phyloP scores from a whole-genome alignment of 2,888 invertebrate genomes.

The Syritta pipiens region DNA sequence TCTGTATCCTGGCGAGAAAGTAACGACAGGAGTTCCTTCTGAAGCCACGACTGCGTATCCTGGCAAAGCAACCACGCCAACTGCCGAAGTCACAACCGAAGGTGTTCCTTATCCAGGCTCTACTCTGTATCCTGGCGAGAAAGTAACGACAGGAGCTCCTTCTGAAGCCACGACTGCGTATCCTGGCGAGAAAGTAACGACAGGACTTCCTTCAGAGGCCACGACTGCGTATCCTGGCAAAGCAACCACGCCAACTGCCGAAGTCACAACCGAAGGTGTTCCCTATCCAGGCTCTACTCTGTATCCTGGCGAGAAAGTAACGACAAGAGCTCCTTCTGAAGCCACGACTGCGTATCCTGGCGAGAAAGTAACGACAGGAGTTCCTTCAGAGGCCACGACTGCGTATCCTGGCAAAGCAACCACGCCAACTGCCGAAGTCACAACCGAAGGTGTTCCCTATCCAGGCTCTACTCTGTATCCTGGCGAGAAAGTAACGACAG shows the following conservation, averaged over 20 bases:
- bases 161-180: neutral
- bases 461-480: neutral
- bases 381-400: neutral
- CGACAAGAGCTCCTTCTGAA: neutral
- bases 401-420: neutral
- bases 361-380: too few species aligned
- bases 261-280: neutral
- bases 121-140: neutral
- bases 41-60: neutral
- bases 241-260: neutral
- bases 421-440: neutral
- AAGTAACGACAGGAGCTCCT: neutral
- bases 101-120: neutral
- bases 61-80: neutral
- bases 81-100: too few species aligned
- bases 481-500: neutral
- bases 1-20: neutral
- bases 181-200: neutral
- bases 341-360: neutral
- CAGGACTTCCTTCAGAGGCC: neutral
- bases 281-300: slow-evolving; percentile 10
- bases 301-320: neutral
- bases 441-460: neutral
- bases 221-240: neutral
- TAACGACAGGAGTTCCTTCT: neutral